Base-by-base conservation (phyloP, 2,797 vertebrate species). In the Acanthurus tractus region DNA sequence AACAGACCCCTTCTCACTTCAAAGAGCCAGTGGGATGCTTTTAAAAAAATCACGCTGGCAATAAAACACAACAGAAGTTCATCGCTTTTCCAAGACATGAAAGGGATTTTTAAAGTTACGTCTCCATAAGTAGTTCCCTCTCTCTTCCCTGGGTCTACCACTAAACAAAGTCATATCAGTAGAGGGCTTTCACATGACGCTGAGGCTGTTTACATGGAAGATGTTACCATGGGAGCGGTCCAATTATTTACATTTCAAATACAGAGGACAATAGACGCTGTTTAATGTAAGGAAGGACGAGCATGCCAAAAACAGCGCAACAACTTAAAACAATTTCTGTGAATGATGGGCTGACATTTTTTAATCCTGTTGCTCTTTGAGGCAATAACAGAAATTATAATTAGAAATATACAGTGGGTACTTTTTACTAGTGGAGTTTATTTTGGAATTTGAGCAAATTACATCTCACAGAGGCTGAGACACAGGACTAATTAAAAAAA, bases 21-120 rank as follows among this genome's bases (percentile, higher is more conserved):
- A 95, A 95, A 95, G 93, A 91, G 85, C 70, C 65, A 68, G 65
- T 63, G 82, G 86, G 90, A 81, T 72, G 87, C 89, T 94, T 93
- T 92, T 80, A 91, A 34, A 34, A 34, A 91, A 92, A 94, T 94
- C 89, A 90, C 90, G 91, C 89, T 54, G 54, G 91, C 90, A 91
- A 90, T 94, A 95, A 95, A 95, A 88, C 87, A 88, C 83, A 88
- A 87, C 86, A 90, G 84, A 89, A 88, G 87, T 92, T 91, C 91
- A 92, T 94, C 86, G 44, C 81, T 91, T 91, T 90, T 93, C 87
- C 88, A 59, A 61, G 61, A 94, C 92, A 93, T 95, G 92, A 95
- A 94, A 94, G 91, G 87, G 65, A 73, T 82, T 87, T 86, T 77
- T 38, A 83, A 86, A 84, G 84, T 88, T 77, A 85, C 63, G 61